These are phyloP conservation scores for Ctenochaetus hawaiiensis DNA, from an alignment of 2,797 vertebrate genomes.

Conservation along the genomic window DNA sequence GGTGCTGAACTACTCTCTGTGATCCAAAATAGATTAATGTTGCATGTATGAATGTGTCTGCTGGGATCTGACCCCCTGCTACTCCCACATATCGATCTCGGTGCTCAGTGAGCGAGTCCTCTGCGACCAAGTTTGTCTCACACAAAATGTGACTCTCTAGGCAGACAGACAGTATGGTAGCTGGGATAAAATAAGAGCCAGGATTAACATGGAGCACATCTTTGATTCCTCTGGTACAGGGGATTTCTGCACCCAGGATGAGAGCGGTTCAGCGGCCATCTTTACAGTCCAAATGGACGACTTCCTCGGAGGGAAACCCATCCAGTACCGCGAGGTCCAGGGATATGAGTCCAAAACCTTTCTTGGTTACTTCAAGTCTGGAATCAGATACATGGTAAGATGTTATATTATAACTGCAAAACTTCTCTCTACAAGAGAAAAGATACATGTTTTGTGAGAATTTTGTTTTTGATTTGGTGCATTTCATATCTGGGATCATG, in stretches of 20 bases:
- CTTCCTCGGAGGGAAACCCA: slow-evolving; percentile 91
- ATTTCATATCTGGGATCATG: background rate
- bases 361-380: slow-evolving; percentile 96
- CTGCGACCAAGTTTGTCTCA: background rate
- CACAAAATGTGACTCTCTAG: background rate
- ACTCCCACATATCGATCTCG: slow-evolving; percentile 21
- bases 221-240: slow-evolving; percentile 79
- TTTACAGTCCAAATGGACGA: slow-evolving; percentile 98
- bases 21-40: slow-evolving; percentile 36
- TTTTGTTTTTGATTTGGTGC: background rate
- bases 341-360: slow-evolving; percentile 93
- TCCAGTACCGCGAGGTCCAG: slow-evolving; percentile 96
- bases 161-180: slow-evolving; percentile 1
- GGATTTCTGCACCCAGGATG: slow-evolving; percentile 93
- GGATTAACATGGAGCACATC: slow-evolving; percentile 20
- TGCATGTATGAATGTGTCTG: slow-evolving; percentile 24
- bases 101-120: background rate
- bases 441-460: background rate
- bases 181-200: background rate
- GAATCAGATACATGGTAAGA: slow-evolving; percentile 95
- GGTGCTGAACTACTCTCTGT: background rate
- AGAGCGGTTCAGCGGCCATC: slow-evolving; percentile 95
- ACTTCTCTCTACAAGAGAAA: background rate
- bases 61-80: slow-evolving; percentile 12
- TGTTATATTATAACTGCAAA: background rate